phyloP scores from a whole-genome alignment of 2,888 invertebrate genomes.

The Macrophya alboannulata region DNA sequence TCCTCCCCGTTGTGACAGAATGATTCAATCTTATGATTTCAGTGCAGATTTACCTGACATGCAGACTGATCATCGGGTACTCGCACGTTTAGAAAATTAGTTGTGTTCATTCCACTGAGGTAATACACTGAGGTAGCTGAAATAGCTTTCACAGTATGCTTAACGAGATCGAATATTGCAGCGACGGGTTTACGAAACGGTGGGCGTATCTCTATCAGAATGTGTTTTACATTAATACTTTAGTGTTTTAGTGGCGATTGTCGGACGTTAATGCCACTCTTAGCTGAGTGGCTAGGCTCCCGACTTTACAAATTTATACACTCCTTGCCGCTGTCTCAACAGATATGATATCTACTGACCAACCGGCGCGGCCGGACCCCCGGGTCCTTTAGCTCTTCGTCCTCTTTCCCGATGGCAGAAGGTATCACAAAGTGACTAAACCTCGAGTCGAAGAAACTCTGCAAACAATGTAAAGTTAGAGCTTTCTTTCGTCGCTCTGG shows the following conservation, averaged over 20 bases:
- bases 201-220: constrained; percentile 78
- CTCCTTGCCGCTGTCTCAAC: constrained; percentile 68
- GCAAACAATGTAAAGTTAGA: neutral
- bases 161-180: constrained; percentile 18
- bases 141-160: neutral
- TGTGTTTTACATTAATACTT: constrained; percentile 80
- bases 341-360: constrained; percentile 75
- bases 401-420: neutral
- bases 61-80: neutral
- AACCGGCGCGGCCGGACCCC: constrained; percentile 43
- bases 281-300: constrained; percentile 75
- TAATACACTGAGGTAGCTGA: neutral
- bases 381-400: constrained; percentile 35
- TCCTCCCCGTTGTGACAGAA: neutral
- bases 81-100: neutral
- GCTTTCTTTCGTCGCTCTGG: neutral
- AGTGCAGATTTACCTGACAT: neutral
- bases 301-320: constrained; percentile 78
- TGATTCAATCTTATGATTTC: neutral
- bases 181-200: constrained; percentile 2
- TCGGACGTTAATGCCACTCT: constrained; percentile 78
- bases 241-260: constrained; percentile 78
- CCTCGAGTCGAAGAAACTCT: neutral
- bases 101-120: neutral
- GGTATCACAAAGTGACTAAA: neutral